Evolutionary conservation across 2,888 invertebrate genomes (phyloP).

Genomic region (Hydraecia micacea): DNA sequence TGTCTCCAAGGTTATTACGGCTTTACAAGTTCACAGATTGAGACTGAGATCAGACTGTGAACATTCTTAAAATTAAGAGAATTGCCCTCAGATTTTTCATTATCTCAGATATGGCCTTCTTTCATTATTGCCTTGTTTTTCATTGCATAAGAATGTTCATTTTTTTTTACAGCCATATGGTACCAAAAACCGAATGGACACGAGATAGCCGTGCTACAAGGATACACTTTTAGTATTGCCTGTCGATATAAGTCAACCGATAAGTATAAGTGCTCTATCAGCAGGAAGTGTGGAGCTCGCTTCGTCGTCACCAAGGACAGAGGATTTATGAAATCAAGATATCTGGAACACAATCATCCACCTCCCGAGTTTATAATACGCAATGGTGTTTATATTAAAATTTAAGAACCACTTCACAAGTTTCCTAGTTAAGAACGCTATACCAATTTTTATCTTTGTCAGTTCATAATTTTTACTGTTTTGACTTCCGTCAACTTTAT

Average conservation of each 20-base stretch:
- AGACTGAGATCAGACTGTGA: no score
- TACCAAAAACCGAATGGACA: conserved; percentile 35
- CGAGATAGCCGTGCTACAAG: conserved; percentile 66
- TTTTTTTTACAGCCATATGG: conserved; percentile 36
- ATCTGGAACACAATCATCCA: conserved; percentile 28
- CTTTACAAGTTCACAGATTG: background rate
- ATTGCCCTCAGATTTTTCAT: background rate
- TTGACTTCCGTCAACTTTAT: background rate
- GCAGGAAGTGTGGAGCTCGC: conserved; percentile 17
- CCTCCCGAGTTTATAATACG: conserved; percentile 29
- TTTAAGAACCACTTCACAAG: background rate
- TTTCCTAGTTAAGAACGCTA: background rate
- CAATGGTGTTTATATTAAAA: conserved; percentile 32
- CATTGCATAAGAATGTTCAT: background rate
- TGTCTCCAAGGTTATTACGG: background rate
- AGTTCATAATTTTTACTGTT: background rate
- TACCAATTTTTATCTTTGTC: background rate
- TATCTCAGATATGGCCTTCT: background rate
- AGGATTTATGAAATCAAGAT: conserved; percentile 2
- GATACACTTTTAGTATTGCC: conserved; percentile 65
- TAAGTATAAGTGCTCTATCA: conserved; percentile 19
- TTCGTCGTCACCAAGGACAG: conserved; percentile 24
- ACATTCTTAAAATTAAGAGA: no score
- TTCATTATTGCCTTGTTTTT: background rate
- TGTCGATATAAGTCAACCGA: conserved; percentile 4